Evolutionary conservation across 2,113 vertebrate genomes (phyloP), one percentile per base, ranked within the genome.

Genomic region (Neogobius melanostomus): DNA sequence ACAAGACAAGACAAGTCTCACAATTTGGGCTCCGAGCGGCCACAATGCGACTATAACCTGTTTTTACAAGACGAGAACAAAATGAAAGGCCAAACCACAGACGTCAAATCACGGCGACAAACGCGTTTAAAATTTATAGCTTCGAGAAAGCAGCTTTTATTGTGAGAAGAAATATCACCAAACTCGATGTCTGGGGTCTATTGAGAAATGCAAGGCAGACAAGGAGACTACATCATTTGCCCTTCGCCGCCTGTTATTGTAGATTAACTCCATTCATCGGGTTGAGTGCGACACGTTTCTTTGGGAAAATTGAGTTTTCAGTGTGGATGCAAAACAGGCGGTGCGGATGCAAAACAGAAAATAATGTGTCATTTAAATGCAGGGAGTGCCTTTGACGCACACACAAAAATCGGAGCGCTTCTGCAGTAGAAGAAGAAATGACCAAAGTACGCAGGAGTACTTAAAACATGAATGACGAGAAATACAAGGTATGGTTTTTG

Each of bases 201-300:
- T 44, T 12, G 57, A 60, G 57, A 60, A 3, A 8, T 53, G 9
- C 56, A 43, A 51, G 28, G 28, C 49, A 51, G 12, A 14, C 11
- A 11, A 11, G 49, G 6, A 51, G 56, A 15, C 11, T 1, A 14
- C 14, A 11, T n/a, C 2, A 42, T 45, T 28, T 17, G 6, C 50
- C 72, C 76, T 9, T 12, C 49, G 59, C 66, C 52, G 65, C 16
- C 63, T 50, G 48, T 14, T 59, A 42, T 60, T 42, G 44, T 47
- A 60, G 69, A 68, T 68, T 63, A 48, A 65, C 53, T 8, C 12
- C n/a, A 51, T 76, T 68, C 9, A 71, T 68, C 73, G 43, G 46
- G 50, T 7, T 7, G 16, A 52, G 48, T 6, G 8, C 50, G 15
- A 7, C 7, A 9, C n/a, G 17, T 53, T 16, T 53, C 51, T 56